phyloP scores from a whole-genome alignment of 2,113 vertebrate genomes.

The Pygoscelis adeliae region DNA sequence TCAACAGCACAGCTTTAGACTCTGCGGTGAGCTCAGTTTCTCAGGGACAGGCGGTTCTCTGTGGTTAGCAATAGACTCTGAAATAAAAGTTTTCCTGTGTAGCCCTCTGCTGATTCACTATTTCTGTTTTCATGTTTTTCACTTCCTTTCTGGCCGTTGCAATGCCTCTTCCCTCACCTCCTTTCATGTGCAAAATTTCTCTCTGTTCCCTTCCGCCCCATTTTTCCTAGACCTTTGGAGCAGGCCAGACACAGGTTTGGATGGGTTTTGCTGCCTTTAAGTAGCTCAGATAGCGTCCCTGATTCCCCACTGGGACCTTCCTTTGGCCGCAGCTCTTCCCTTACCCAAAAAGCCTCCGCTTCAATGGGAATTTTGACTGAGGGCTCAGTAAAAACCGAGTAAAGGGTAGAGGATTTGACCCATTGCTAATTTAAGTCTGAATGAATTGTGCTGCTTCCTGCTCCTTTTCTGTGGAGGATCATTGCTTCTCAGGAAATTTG shows the following conservation, averaged over 20 bases:
- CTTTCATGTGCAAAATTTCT: neutral
- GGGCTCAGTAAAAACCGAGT: neutral
- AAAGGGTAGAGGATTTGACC: neutral
- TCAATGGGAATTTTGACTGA: neutral
- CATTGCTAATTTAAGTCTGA: neutral
- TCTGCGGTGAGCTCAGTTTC: neutral
- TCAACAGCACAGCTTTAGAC: neutral
- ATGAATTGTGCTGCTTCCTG: neutral
- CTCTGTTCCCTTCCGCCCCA: neutral
- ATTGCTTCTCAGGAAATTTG: neutral
- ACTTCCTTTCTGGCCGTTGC: neutral
- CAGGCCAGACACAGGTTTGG: neutral
- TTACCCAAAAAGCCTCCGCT: neutral
- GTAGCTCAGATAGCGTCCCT: neutral
- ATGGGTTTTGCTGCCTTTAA: neutral
- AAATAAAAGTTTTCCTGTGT: neutral
- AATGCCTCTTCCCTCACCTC: neutral
- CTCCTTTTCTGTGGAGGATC: neutral
- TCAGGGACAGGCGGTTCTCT: neutral
- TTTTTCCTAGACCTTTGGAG: neutral
- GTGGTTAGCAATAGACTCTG: neutral
- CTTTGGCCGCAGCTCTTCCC: neutral
- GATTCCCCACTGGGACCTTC: neutral
- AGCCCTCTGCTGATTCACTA: neutral
- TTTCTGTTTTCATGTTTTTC: slow-evolving; percentile 22